Base-by-base conservation (phyloP, 2,113 vertebrate genomes). In the Seriola quinqueradiata region DNA sequence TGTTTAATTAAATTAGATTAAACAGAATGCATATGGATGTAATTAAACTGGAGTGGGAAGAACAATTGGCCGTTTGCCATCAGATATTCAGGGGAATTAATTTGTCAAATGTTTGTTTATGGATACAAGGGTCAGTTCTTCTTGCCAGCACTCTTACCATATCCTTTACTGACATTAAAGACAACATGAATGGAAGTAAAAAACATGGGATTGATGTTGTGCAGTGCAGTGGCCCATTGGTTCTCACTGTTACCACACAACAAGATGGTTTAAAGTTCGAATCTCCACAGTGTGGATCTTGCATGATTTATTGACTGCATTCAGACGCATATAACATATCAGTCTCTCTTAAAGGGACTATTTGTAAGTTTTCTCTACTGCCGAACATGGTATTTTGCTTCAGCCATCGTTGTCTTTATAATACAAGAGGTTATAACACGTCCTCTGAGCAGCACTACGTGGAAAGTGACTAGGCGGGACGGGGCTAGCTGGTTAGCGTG, bases 1-100 rank as follows among this genome's bases (percentile, higher is more conserved):
- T 66, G 28, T 81, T 81, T 83, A 78, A 85, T 85, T 40, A 86
- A 71, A 48, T 80, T 44, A 48, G 8, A 13, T 28, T 81, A 71
- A 76, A 80, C 32, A 32, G 8, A 42, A 71, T 58, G 17, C 70
- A 40, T 52, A 52, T 28, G 65, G 48, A 75, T 66, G 28, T 64
- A 36, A 79, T 78, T 72, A 21, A 72, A 73, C 36, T 55, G 25
- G 38, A 65, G 25, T 65, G 42, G 64, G 28, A 5, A 7, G 3
- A 14, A 21, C 11, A 57, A 4, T 61, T 68, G 55, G 42, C n/a
- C 16, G 17, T 4, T 52, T 50, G n/a, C 61, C 71, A 66, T 70
- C 48, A 40, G 58, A 70, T 17, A 52, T n/a, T 60, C 19, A 44
- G 11, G 40, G 9, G 5, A 65, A 72, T 84, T 0, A 83, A 69